Percentiles rank a stretch among this genome's conserved stretches.
phyloP scores from a whole-genome alignment of 2,888 invertebrate species.

The Xanthorhoe designata region DNA sequence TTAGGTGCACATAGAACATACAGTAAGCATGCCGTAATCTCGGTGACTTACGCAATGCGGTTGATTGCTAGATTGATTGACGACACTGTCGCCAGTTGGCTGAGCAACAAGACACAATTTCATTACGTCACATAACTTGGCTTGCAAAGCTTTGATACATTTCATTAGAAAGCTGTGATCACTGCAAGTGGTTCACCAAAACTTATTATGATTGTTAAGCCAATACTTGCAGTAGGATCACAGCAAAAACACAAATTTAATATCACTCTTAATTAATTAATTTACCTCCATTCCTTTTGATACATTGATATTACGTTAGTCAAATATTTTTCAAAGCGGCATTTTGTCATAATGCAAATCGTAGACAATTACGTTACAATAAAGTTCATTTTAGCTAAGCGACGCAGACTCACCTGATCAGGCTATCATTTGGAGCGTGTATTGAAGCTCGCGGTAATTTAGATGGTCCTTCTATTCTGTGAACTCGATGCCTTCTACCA shows the following conservation, averaged over 20 bases:
- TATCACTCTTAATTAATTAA: slow-evolving; percentile 40
- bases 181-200: slow-evolving; percentile 40
- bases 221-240: slow-evolving; percentile 48
- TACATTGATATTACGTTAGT: slow-evolving; percentile 52
- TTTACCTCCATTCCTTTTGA: slow-evolving; percentile 55
- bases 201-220: slow-evolving; percentile 11
- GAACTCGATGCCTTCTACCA: slow-evolving; percentile 89
- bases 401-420: slow-evolving; percentile 83
- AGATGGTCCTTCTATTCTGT: slow-evolving; percentile 84
- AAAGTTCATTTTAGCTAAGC: slow-evolving; percentile 30
- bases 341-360: slow-evolving; percentile 52
- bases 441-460: slow-evolving; percentile 86
- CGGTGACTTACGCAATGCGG: slow-evolving; percentile 95
- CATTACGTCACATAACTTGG: slow-evolving; percentile 80
- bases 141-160: slow-evolving; percentile 69
- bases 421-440: slow-evolving; percentile 89
- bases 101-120: slow-evolving; percentile 87
- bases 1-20: slow-evolving; percentile 70
- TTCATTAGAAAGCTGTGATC: slow-evolving; percentile 42
- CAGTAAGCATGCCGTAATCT: slow-evolving; percentile 69
- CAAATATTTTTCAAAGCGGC: slow-evolving; percentile 49
- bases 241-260: slow-evolving; percentile 37
- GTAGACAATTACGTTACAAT: slow-evolving; percentile 50
- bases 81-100: slow-evolving; percentile 97
- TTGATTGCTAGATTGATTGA: slow-evolving; percentile 96